Base-by-base conservation (phyloP, 2,113 vertebrate species). In the Paedocypris sp. region DNA sequence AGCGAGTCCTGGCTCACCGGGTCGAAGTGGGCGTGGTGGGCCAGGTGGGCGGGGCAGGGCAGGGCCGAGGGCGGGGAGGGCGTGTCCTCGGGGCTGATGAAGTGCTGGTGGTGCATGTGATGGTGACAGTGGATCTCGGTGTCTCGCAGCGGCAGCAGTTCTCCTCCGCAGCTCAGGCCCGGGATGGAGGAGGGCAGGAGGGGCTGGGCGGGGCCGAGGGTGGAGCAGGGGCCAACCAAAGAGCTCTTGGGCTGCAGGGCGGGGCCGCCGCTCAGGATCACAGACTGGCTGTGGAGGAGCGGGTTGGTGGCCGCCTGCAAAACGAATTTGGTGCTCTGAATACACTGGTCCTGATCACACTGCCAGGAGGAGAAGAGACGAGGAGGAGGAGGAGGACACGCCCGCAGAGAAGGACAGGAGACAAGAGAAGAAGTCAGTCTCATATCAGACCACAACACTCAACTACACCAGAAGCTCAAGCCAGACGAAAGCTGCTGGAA, bases 311-410 rank as follows among this genome's bases (percentile, higher is more conserved):
- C 89, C 0, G 90, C 93, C 89, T 95, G 92, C 73, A 97, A 88
- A 86, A 97, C 90, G 76, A 94, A 91, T 89, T 95, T 97, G 75
- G 92, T 95, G 88, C 92, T 92, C 86, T 97, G 92, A 87, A 97
- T 89, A 80, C 93, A 97, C 84, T 95, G 91, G 78, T 94, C 87
- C 82, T 95, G 92, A 75, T 92, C 90, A 78, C 92, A 95, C 93
- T 97, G 87, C 58, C 49, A 48, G 13, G 8, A 28, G 35, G 28
- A 58, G 11, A 29, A 69, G 70, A 72, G 68, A 64, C 23, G 42
- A 50, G 68, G 43, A 19, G 53, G 4, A 35, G 51, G 57, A 15
- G 25, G 31, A 64, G 67, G 25, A 60, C 31, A 63, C 48, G 35
- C 23, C n/a, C n/a, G n/a, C n/a, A 28, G 48, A 26, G 68, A 42